Evolutionary conservation across 1,140 invertebrate species (phyloP).

Genomic region (Danaus melanippus): DNA sequence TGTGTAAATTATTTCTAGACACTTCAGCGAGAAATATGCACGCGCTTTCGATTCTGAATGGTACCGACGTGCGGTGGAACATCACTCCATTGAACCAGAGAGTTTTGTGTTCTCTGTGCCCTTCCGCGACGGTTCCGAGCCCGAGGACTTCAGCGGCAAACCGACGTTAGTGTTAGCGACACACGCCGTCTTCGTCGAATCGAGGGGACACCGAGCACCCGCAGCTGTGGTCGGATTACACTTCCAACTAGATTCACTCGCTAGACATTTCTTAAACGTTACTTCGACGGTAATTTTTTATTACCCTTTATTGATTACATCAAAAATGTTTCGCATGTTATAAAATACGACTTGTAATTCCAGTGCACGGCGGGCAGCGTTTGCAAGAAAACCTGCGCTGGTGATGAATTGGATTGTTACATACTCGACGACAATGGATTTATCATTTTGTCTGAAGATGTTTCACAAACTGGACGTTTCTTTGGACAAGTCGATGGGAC

Average conservation of each 20-base stretch:
- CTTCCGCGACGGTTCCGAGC: conserved; percentile 76
- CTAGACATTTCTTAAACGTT: conserved; percentile 88
- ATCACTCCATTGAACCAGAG: conserved; percentile 86
- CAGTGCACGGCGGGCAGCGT: conserved; percentile 80
- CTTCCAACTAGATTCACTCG: conserved; percentile 85
- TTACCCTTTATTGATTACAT: no score
- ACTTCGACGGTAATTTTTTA: conserved; percentile 80
- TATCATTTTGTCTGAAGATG: conserved; percentile 90
- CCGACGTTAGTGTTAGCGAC: conserved; percentile 87
- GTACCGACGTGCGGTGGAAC: conserved; percentile 94
- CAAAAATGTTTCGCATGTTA: no score
- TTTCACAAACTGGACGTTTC: conserved; percentile 88
- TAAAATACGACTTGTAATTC: conserved; percentile 26
- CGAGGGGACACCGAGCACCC: conserved; percentile 86
- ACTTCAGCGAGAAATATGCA: conserved; percentile 86
- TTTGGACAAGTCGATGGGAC: conserved; percentile 96
- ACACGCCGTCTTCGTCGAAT: conserved; percentile 91
- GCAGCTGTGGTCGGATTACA: conserved; percentile 92
- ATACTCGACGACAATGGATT: conserved; percentile 95
- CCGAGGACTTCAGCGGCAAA: conserved; percentile 69
- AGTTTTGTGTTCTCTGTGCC: conserved; percentile 95
- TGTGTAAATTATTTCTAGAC: conserved; percentile 69
- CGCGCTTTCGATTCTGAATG: conserved; percentile 91
- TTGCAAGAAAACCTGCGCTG: conserved; percentile 88
- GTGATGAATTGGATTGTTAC: conserved; percentile 90